Evolutionary conservation across 92 coral and sea anemone genomes (phyloP), one percentile per base, ranked within the genome.

Genomic region (Plumapathes pennacea): DNA sequence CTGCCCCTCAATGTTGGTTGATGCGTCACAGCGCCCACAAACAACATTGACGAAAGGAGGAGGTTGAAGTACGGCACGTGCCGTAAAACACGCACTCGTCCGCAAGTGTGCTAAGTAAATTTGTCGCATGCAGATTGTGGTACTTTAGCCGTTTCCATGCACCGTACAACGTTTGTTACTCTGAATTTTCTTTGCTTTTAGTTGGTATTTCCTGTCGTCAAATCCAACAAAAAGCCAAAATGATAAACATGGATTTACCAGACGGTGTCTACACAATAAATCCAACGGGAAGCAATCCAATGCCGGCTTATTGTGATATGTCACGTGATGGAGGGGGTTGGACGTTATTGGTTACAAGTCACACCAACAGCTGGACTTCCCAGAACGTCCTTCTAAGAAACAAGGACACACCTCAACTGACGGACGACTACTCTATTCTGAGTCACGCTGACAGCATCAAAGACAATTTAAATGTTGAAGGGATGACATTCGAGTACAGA

Each of bases 261-360:
- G 89, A 86, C 29, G 95, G 85, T 1, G 68, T 86, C 20, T 86
- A 86, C 89, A 58, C 46, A 31, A 86, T 86, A 13, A 71, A 64
- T 12, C 95, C 95, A 1, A 50, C 25, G 37, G 90, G 85, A n/a
- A 48, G 54, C 42, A n/a, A 54, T 45, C 81, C 84, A 44, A 59
- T 78, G 27, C 28, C 34, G 60, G 63, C 78, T 4, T 86, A 71
- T 62, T 86, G 95, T 56, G 95, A 86, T 57, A 75, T 86, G 89
- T 67, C 95, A 50, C 89, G 95, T 38, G 89, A 86, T 40, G 95
- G 89, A 15, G 95, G 95, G 9, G 89, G 95, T 42, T 86, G 95
- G 95, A 86, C 95, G 15, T 72, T 86, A 42, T 77, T 86, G 62
- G 89, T 86, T 31, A 57, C 89, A 6, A 83, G 89, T 47, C 88